Evolutionary conservation across 2,113 vertebrate genomes (phyloP).

Genomic region (Delphinapterus leucas): DNA sequence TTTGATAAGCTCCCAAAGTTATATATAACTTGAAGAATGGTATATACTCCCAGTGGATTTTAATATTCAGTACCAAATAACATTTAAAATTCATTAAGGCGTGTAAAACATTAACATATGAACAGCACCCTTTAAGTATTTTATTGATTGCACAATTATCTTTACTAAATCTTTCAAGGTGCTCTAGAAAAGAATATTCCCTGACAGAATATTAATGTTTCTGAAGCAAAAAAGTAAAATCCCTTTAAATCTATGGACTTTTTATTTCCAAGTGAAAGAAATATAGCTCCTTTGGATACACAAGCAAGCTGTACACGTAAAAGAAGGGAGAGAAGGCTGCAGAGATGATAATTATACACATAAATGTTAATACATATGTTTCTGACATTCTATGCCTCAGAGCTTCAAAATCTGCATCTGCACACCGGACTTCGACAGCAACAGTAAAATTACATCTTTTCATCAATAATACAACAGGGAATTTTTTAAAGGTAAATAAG

Average conservation of each 20-base stretch:
- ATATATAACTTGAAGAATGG: not conserved
- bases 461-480: not conserved
- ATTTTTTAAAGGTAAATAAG: slow-evolving; percentile 5
- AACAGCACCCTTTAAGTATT: not conserved
- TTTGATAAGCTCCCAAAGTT: not conserved
- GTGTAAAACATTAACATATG: not conserved
- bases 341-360: not conserved
- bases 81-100: not conserved
- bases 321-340: not conserved
- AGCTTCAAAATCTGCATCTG: slow-evolving; percentile 9
- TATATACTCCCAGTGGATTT: not conserved
- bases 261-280: not conserved
- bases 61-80: not conserved
- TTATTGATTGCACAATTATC: not conserved
- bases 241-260: not conserved
- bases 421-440: slow-evolving; percentile 37
- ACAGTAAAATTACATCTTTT: not conserved
- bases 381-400: not conserved
- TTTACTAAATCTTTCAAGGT: slow-evolving; percentile 36
- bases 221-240: not conserved
- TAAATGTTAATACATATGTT: slow-evolving; percentile 55
- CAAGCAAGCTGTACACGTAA: not conserved
- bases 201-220: not conserved
- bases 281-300: not conserved
- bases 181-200: not conserved